These are phyloP conservation scores for Knipowitschia caucasica DNA, from an alignment of 2,797 vertebrate species.

Conservation along the genomic window DNA sequence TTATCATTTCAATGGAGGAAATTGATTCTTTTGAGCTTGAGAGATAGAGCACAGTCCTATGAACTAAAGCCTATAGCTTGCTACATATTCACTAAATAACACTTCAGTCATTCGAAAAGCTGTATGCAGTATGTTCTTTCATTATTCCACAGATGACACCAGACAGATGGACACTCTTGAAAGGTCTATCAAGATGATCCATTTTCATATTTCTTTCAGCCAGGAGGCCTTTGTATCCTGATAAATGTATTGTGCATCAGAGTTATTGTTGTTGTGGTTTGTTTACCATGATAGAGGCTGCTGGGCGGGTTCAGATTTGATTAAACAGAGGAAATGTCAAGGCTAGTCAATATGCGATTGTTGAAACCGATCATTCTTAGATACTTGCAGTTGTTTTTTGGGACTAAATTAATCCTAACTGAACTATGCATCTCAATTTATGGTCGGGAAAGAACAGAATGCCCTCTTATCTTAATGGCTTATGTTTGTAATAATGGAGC, in stretches of 20 bases:
- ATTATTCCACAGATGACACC: background rate
- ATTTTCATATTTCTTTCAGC: background rate
- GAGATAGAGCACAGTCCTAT: background rate
- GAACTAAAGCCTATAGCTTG: background rate
- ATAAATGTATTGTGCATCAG: conserved; percentile 1
- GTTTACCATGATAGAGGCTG: background rate
- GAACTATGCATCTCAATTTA: background rate
- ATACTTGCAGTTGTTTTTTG: background rate
- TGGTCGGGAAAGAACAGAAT: conserved; percentile 8
- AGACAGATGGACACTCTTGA: background rate
- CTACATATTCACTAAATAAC: too few species aligned
- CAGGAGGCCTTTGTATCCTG: background rate
- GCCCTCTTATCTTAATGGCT: conserved; percentile 3
- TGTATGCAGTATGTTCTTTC: background rate
- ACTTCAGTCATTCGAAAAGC: background rate
- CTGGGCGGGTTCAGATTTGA: background rate
- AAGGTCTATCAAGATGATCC: background rate
- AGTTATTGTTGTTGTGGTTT: background rate
- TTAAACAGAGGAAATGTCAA: conserved; percentile 8
- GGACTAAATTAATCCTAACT: background rate
- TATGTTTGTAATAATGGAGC: conserved; percentile 15
- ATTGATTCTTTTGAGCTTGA: background rate
- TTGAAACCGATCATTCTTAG: background rate
- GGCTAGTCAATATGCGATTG: conserved; percentile 2
- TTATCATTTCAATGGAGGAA: background rate